These are phyloP conservation scores for Equus quagga DNA, from an alignment of 2,113 vertebrate species.

Conservation along the genomic window DNA sequence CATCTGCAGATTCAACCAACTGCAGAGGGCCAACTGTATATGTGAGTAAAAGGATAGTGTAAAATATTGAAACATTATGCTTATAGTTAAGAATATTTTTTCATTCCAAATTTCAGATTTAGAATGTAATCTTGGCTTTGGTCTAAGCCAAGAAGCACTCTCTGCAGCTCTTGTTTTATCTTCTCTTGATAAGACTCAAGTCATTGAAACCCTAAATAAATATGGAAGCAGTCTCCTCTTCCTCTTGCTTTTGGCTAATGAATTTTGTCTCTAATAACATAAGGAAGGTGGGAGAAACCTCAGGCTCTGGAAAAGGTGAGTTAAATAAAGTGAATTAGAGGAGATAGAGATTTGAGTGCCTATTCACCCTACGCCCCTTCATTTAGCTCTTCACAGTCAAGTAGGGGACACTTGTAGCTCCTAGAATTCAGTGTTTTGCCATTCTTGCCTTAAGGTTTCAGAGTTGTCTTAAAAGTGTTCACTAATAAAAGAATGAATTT, in stretches of 20 bases:
- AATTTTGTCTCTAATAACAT: not conserved
- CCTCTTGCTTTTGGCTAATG: not conserved
- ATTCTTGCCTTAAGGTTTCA: slow-evolving; percentile 23
- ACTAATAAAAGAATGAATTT: slow-evolving; percentile 56
- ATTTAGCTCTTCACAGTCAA: not conserved
- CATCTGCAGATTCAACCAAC: too few relatives aligned
- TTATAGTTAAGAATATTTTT: not conserved
- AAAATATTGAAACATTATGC: not conserved
- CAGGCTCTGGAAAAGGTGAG: not conserved
- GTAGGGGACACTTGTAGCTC: not conserved
- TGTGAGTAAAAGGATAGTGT: not conserved
- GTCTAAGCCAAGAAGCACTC: not conserved
- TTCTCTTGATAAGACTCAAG: not conserved
- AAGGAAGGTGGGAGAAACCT: not conserved
- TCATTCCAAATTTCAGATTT: not conserved
- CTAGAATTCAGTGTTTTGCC: not conserved
- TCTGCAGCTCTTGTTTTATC: not conserved
- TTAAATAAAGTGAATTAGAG: not conserved
- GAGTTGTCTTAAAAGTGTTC: slow-evolving; percentile 1
- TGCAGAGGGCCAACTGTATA: too few relatives aligned
- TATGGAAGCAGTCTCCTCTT: not conserved
- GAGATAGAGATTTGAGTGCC: not conserved
- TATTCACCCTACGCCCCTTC: not conserved
- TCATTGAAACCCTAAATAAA: not conserved
- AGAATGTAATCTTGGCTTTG: not conserved